phyloP scores from a whole-genome alignment of 2,113 vertebrate genomes.

The Menura novaehollandiae region DNA sequence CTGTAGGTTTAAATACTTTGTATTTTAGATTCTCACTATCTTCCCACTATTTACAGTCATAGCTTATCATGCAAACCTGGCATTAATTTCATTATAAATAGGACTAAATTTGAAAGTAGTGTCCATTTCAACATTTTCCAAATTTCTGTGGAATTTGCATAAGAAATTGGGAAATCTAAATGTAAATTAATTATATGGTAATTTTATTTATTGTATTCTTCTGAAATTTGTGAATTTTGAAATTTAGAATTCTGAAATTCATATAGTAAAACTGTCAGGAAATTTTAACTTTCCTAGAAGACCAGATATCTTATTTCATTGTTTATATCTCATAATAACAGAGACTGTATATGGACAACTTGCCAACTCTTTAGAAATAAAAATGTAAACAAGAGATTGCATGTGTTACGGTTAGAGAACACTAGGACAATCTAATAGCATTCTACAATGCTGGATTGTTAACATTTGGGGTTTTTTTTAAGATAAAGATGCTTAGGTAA shows the following conservation, averaged over 20 bases:
- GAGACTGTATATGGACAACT: not conserved
- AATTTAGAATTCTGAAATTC: not conserved
- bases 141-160: not conserved
- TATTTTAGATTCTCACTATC: not conserved
- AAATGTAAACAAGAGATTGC: not conserved
- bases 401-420: not conserved
- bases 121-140: not conserved
- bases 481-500: not conserved
- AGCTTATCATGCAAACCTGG: not conserved
- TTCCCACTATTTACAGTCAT: not conserved
- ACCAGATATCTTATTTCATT: not conserved
- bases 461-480: not conserved
- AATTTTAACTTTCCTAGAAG: not conserved
- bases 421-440: not conserved
- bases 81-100: not conserved
- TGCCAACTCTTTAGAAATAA: not conserved
- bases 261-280: not conserved
- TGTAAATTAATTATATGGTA: not conserved
- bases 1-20: not conserved
- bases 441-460: not conserved
- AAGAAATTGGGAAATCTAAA: not conserved
- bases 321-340: not conserved
- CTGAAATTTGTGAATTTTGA: not conserved
- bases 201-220: not conserved
- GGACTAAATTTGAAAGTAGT: not conserved